Base-by-base conservation (phyloP, 2,113 vertebrate species). In the Charina bottae region DNA sequence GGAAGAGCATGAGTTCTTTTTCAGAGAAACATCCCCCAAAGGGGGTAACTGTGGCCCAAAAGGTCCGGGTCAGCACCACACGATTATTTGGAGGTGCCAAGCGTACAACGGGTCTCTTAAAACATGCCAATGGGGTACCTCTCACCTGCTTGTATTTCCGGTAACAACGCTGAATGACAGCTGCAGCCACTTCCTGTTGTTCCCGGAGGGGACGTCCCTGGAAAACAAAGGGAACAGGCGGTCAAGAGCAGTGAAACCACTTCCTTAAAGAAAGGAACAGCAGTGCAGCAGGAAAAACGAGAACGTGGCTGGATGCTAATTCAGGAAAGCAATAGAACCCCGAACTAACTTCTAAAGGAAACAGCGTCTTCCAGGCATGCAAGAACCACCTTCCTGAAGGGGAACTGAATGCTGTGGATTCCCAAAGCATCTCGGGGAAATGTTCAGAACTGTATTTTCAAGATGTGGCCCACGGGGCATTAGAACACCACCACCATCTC, bases 81-180 rank as follows among this genome's bases (percentile, higher is more conserved):
- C 1, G 6, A 19, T 3, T n/a, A 37, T 8, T 15, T 7, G n/a
- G 68, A 78, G 33, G 2, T 42, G 72, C 72, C 72, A 42, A 37
- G 33, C 7, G 33, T 21, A 21, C n/a, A 1, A 19, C n/a, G 15
- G 68, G 15, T 3, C n/a, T 33, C 68, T 19, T 7, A 7, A 72
- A n/a, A 8, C 72, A 8, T 3, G 33, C 46, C 46, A 28, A 11
- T 0, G 53, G 26, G 28, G 12, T 28, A 1, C 26, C 54, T 2
- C 96, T 97, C 98, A 99, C 99, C 99, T 99, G 99, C 97, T 99
- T 99, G 94, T 99, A 99, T 96, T 99, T 99, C 96, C 99, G 98
- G 98, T 99, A 99, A 96, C 99, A 99, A 92, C 99, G 98, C 96
- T 99, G 99, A 97, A 99, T 99, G 95, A 99, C 98, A 92, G 99